Conservation (phyloP, 2,888 invertebrate species). For the Pammene aurita region DNA sequence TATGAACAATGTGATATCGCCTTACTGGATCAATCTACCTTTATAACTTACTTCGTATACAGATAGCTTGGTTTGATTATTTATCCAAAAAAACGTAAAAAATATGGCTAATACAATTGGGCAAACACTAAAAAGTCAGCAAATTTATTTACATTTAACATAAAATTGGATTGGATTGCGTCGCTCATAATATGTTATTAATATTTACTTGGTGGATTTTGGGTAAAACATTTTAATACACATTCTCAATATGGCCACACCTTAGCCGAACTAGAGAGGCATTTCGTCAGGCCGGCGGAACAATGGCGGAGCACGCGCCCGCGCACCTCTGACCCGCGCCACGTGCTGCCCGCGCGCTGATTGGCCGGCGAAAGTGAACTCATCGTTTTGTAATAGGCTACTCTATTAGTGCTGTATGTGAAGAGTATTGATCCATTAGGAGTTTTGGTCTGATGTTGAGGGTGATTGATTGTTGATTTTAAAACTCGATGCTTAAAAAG, state of each 20-base stretch:
- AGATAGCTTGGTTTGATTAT: too few relatives aligned
- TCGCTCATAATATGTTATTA: too few relatives aligned
- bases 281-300: conserved; percentile 59
- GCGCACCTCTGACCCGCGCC: conserved; percentile 51
- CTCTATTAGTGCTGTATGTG: conserved; percentile 51
- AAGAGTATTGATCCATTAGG: not conserved
- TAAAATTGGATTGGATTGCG: too few relatives aligned
- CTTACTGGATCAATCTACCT: not conserved
- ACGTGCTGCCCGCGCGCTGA: conserved; percentile 73
- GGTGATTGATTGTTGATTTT: not conserved
- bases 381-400: conserved; percentile 66
- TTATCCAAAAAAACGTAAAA: too few relatives aligned
- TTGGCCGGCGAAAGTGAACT: conserved; percentile 70
- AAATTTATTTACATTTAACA: too few relatives aligned
- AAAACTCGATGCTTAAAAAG: too few relatives aligned
- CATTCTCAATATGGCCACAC: conserved; percentile 28
- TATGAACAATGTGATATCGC: not conserved
- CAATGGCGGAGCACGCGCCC: conserved; percentile 60
- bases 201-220: too few relatives aligned
- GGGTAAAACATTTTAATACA: not conserved
- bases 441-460: not conserved
- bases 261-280: conserved; percentile 26
- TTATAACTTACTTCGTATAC: not conserved
- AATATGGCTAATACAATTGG: too few relatives aligned
- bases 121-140: too few relatives aligned